Conservation (phyloP, 2,888 invertebrate species). For the Nomada flava region DNA sequence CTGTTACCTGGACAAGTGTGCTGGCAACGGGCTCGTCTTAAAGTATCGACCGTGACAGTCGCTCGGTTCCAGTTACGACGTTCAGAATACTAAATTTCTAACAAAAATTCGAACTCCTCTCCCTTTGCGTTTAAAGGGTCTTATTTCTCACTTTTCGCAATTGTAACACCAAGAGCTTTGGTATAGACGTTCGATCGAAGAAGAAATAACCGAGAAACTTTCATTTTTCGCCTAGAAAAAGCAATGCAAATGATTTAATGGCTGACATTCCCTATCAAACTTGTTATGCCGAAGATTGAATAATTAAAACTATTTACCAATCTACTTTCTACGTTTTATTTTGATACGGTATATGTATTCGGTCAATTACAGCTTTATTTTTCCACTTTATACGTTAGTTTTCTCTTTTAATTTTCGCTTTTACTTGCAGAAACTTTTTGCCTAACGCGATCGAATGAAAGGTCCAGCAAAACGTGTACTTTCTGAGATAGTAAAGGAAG, state of each 20-base stretch:
- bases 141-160: not conserved
- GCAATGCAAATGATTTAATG: constrained; percentile 41
- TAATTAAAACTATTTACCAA: too few species aligned
- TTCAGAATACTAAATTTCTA: not conserved
- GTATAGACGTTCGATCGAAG: not conserved
- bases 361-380: too few species aligned
- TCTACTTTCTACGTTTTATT: too few species aligned
- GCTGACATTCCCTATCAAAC: constrained; percentile 19
- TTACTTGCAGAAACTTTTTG: constrained; percentile 17
- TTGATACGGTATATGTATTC: not conserved
- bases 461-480: constrained; percentile 54
- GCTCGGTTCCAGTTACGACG: constrained; percentile 23
- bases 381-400: too few species aligned
- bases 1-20: constrained; percentile 64
- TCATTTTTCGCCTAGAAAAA: not conserved
- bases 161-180: not conserved
- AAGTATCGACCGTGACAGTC: constrained; percentile 53
- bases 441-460: constrained; percentile 33
- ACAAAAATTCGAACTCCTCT: constrained; percentile 5
- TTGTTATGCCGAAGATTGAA: not conserved
- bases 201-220: not conserved
- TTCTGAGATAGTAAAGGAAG: constrained; percentile 37
- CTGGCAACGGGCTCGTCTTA: constrained; percentile 50
- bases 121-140: not conserved
- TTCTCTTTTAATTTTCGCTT: not conserved